Evolutionary conservation across 2,113 vertebrate genomes (phyloP), one percentile per base, ranked within the genome.

Genomic region (Ameiurus melas): DNA sequence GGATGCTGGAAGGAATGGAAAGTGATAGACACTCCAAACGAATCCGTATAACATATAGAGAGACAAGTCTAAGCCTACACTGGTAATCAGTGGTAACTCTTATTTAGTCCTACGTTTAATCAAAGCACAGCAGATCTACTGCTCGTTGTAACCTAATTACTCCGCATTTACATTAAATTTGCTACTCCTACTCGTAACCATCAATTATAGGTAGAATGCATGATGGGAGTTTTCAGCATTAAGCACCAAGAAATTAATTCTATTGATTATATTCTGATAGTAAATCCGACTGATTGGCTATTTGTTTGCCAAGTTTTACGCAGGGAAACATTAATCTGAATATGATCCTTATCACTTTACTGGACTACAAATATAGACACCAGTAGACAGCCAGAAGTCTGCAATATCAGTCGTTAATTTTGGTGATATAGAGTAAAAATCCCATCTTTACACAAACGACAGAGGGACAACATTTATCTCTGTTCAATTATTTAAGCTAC

Each of bases 21-120:
- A 51, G 47, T 73, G 60, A 91, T 89, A 25, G 57, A 88, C 66
- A 79, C 73, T 84, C 86, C 86, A 88, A 90, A 85, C 80, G 82
- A 82, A 86, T 73, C 43, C 82, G 85, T 90, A 13, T 60, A 55
- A 87, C 22, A 58, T 87, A 82, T 83, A 53, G 39, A 84, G 84
- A 90, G 85, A 87, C 87, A 86, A 83, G 53, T 87, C 22, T 57
- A 36, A 71, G 64, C 62, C 78, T 70, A 9, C 77, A 39, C 19
- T 17, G 13, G 20, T n/a, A 68, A 82, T 71, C 51, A 82, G 22
- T 39, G 47, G 6, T 39, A 27, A 17, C 30, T 22, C 30, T 16
- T 66, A 66, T 47, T 77, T 60, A 47, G 53, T 77, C 55, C n/a
- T 19, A 33, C 20, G 4, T 57, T 82, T 70, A 71, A 87, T 64